Base-by-base conservation (phyloP, 1,140 invertebrate genomes). In the Coelopa frigida region DNA sequence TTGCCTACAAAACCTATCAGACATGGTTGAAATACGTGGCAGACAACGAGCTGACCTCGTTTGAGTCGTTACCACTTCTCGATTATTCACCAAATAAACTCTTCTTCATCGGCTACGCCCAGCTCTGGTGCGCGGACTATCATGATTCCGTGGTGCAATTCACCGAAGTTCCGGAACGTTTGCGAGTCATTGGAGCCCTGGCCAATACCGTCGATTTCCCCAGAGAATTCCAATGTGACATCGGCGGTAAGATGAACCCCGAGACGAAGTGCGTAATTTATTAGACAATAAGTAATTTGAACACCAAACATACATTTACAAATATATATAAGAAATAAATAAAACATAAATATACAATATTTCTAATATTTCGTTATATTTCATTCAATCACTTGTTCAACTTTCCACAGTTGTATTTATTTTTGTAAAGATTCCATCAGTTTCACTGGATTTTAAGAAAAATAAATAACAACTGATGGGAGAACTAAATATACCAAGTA, bases 41-140 rank as follows among this genome's bases (percentile, higher is more conserved):
- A 24, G 57, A 57, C 4, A 45, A 52, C 3, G 49, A 64, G 7
- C 70, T 54, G 74, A 51, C 61, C 61, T 32, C 54, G 27, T 78
- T 81, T 39, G 64, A 77, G 33, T 72, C 79, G 0, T 72, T 94
- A 6, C 91, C 92, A 0, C 87, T 89, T 4, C 68, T 94, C 3
- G 80, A 84, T 49, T 72, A 87, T 35, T 85, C 82, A 4, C 85
- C 90, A 67, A 75, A 82, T 22, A 89, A 95, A 63, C 72, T 94
- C 24, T 96, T 96, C 70, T 96, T 94, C 61, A 71, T 96, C 27
- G 87, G 86, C 26, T 95, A 93, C 68, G 87, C 89, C 15, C 90
- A 94, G 78, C 39, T 61, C 0, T 67, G 60, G 44, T 67, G 63
- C 40, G 48, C 58, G 6, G 59, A 66, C n/a, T 66, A 66, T 38